These are phyloP conservation scores for Phoenicopterus ruber DNA, from an alignment of 2,113 vertebrate genomes.

Conservation along the genomic window DNA sequence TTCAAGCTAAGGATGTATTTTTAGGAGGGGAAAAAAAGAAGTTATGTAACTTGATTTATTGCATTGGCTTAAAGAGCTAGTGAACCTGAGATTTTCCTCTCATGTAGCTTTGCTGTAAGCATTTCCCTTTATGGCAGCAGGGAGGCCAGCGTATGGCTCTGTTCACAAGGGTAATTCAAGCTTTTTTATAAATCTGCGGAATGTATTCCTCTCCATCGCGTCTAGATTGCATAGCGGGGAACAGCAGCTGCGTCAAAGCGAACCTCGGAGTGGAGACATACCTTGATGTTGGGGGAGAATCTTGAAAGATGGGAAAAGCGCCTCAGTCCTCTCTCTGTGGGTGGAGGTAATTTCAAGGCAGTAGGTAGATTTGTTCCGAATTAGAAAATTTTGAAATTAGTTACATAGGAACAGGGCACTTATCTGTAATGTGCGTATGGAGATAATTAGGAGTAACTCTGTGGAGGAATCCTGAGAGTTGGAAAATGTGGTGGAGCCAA, in stretches of 20 bases:
- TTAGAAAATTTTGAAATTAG: background rate
- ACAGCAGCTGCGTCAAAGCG: rapidly evolving
- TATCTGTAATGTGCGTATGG: background rate
- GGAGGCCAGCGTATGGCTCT: background rate
- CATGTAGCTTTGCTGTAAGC: background rate
- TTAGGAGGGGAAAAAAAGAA: background rate
- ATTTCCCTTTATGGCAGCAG: slow-evolving; percentile 16
- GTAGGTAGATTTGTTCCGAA: background rate
- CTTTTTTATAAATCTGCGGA: background rate
- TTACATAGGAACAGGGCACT: background rate
- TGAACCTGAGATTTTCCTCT: slow-evolving; percentile 36
- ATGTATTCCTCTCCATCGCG: background rate
- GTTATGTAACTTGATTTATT: slow-evolving; percentile 36
- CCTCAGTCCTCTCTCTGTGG: background rate
- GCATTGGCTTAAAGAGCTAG: slow-evolving; percentile 2
- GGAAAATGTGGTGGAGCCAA: background rate
- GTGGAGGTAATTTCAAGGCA: background rate
- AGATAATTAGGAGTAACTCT: background rate
- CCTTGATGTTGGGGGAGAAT: background rate
- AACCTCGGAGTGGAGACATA: rapidly evolving
- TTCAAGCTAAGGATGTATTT: slow-evolving; percentile 34
- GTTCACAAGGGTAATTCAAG: background rate
- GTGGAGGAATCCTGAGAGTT: background rate
- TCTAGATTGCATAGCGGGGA: background rate
- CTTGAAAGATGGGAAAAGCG: background rate